Percentiles rank a stretch among this genome's conserved stretches.
Evolutionary conservation across 2,113 vertebrate species (phyloP).

Genomic region (Rana temporaria): DNA sequence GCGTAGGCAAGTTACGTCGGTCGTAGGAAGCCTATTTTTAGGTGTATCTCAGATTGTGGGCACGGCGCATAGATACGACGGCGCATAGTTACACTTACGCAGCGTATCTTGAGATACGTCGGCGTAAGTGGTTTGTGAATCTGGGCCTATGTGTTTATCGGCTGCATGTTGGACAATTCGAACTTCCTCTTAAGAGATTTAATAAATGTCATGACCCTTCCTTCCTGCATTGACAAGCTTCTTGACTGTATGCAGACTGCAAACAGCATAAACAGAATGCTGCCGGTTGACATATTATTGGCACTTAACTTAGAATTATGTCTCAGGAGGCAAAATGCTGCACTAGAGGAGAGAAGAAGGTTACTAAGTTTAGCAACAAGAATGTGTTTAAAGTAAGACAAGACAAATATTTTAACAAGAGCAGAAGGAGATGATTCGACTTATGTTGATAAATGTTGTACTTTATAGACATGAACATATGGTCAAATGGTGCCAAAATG

Average conservation of each 20-base stretch:
- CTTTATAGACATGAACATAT: slow-evolving; percentile 35
- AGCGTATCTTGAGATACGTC: too few relatives aligned
- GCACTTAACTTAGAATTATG: slow-evolving; percentile 47
- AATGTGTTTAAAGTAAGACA: slow-evolving; percentile 59
- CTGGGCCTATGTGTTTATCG: too few relatives aligned
- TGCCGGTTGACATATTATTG: slow-evolving; percentile 61
- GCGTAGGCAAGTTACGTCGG: too few relatives aligned
- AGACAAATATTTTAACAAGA: slow-evolving; percentile 56
- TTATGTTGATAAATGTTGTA: slow-evolving; percentile 32
- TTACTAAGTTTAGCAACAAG: slow-evolving; percentile 67
- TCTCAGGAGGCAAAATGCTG: slow-evolving; percentile 66
- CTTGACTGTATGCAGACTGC: slow-evolving; percentile 55
- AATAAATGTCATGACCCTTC: not conserved
- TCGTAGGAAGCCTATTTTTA: too few relatives aligned
- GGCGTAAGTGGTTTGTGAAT: too few relatives aligned
- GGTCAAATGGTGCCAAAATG: not conserved
- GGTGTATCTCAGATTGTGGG: too few relatives aligned
- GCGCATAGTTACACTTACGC: too few relatives aligned
- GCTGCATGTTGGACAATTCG: too few relatives aligned
- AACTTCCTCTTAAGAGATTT: not conserved
- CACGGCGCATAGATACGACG: too few relatives aligned
- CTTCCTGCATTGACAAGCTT: slow-evolving; percentile 26
- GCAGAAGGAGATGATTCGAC: slow-evolving; percentile 35
- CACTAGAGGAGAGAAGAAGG: slow-evolving; percentile 53
- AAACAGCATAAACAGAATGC: slow-evolving; percentile 62